These are phyloP conservation scores for Aleiodes testaceus DNA, from an alignment of 2,888 invertebrate genomes.

Conservation along the genomic window DNA sequence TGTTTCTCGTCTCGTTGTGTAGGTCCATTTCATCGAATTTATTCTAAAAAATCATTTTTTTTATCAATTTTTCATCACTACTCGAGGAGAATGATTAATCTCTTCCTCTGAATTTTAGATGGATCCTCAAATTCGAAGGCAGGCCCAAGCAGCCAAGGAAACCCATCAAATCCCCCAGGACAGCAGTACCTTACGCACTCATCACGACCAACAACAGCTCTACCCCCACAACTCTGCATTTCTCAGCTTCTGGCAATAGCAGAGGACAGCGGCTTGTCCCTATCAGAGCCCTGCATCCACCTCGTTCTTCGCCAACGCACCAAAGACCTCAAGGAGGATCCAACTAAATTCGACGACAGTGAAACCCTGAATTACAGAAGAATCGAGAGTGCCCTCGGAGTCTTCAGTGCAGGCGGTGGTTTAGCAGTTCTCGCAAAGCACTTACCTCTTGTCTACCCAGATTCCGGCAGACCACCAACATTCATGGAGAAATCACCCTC, in stretches of 20 bases:
- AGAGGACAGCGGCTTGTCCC: slow-evolving; percentile 73
- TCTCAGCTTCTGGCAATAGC: slow-evolving; percentile 77
- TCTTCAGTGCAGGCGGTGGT: slow-evolving; percentile 92
- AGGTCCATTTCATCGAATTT: neutral
- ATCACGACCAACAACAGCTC: slow-evolving; percentile 72
- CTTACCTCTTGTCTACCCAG: slow-evolving; percentile 90
- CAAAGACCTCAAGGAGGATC: slow-evolving; percentile 67
- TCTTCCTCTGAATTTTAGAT: slow-evolving; percentile 50
- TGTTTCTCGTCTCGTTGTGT: neutral
- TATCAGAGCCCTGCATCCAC: slow-evolving; percentile 75
- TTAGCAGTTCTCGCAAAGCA: slow-evolving; percentile 91
- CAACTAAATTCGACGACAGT: slow-evolving; percentile 59
- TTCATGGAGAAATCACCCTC: slow-evolving; percentile 77
- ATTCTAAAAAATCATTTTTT: neutral
- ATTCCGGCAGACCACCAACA: slow-evolving; percentile 76
- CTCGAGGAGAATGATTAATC: neutral
- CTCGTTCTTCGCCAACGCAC: slow-evolving; percentile 64
- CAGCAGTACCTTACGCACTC: slow-evolving; percentile 73
- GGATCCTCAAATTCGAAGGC: slow-evolving; percentile 55
- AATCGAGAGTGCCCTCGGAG: slow-evolving; percentile 80
- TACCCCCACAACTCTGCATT: slow-evolving; percentile 76
- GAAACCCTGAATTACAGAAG: slow-evolving; percentile 62
- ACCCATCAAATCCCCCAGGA: slow-evolving; percentile 65
- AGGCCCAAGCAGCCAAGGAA: slow-evolving; percentile 60
- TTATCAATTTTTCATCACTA: neutral